Base-by-base conservation (phyloP, 2,888 invertebrate genomes). In the Coenonympha glycerion region DNA sequence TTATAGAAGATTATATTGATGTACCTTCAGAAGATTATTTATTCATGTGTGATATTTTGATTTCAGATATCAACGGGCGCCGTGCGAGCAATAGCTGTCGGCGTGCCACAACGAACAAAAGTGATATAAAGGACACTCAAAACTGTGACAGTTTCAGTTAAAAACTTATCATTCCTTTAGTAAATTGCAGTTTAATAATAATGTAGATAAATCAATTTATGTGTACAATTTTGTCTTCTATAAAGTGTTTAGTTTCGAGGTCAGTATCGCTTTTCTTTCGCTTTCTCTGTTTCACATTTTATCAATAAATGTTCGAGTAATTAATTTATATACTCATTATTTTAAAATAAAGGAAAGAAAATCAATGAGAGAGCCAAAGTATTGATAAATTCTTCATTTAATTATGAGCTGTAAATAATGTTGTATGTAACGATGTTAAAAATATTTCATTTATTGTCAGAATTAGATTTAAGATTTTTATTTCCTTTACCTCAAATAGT, bases 11-110 rank as follows among this genome's bases (percentile, higher is more conserved):
- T n/a, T n/a, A n/a, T n/a, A n/a, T n/a, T n/a, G n/a, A n/a, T n/a
- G n/a, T n/a, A n/a, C n/a, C n/a, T n/a, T n/a, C n/a, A n/a, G n/a
- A n/a, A n/a, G n/a, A n/a, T n/a, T n/a, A n/a, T n/a, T n/a, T 26
- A 3, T 34, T n/a, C 19, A 36, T 39, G 22, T 15, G 8, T 16
- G 9, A 1, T 33, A 13, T 3, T 22, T 31, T 31, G 0, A 4
- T 76, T 71, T 0, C 76, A 87, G 86, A 87, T 87, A 86, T 83
- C 85, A 85, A 64, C 73, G 83, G 66, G 76, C 77, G 84, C 79
- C 85, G 79, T 83, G 85, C 73, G 76, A 83, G 65, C 79, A 80
- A 52, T 78, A 79, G 76, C 76, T 62, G 62, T 66, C 82, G 81
- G 82, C 82, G 78, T 61, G 54, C 63, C 69, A 80, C 84, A 84